Percentiles rank a stretch among this genome's conserved stretches.
Conservation (phyloP, 2,113 vertebrate genomes). For the Corythoichthys haematopterus region DNA sequence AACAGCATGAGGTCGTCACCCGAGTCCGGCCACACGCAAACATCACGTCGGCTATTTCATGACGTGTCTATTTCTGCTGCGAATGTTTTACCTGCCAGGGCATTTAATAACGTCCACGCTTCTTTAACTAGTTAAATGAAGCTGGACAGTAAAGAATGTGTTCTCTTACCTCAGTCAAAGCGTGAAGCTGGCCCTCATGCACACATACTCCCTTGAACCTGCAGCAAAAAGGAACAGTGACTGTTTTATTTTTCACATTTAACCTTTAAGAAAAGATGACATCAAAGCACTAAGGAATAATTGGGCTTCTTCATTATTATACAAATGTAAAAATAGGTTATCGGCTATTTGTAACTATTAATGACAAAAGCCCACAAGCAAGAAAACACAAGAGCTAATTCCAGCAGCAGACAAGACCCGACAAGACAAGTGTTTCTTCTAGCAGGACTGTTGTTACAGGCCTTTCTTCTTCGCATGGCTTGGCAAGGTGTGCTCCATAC, state of each 20-base stretch:
- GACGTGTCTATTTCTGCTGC: neutral
- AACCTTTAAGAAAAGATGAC: neutral
- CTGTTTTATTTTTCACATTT: too few species aligned
- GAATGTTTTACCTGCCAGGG: constrained; percentile 2
- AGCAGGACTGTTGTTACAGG: neutral
- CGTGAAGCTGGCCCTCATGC: constrained; percentile 95
- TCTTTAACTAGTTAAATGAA: neutral
- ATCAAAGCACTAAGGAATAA: neutral
- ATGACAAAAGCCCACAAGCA: neutral
- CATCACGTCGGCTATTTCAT: neutral
- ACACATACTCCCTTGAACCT: constrained; percentile 98
- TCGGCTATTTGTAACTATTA: too few species aligned
- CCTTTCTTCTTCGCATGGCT: neutral
- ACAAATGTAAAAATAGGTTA: neutral
- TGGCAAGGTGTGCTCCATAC: neutral
- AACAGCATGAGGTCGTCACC: constrained; percentile 30
- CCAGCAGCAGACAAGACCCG: neutral
- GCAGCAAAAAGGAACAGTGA: constrained; percentile 50
- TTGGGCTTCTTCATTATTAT: neutral
- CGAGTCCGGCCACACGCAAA: constrained; percentile 16
- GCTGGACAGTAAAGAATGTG: constrained; percentile 3
- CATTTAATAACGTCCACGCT: neutral
- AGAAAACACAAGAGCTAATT: neutral
- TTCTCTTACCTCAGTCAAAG: constrained; percentile 91
- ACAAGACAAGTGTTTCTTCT: neutral